Percentiles rank a stretch among this genome's conserved stretches.
Conservation (phyloP, 2,888 invertebrate genomes). For the Catocala nupta region DNA sequence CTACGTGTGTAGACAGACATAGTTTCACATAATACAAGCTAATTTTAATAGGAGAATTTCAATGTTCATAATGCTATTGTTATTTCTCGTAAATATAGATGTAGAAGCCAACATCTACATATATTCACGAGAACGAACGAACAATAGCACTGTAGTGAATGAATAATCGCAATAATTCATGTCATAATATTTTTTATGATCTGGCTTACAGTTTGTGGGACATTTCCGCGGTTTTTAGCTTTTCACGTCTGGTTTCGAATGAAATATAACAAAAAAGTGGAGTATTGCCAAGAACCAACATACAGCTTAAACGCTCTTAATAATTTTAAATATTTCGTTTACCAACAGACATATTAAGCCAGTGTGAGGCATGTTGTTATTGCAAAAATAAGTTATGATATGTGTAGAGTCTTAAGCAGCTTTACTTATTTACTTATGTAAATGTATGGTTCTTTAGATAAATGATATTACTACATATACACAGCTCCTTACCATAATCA, state of each 20-base stretch:
- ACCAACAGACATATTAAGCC: slow-evolving; percentile 1
- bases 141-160: slow-evolving; percentile 1
- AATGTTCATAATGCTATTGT: background rate
- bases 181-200: slow-evolving; percentile 4
- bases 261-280: slow-evolving; percentile 1
- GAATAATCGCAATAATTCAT: slow-evolving; percentile 1
- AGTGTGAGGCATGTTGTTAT: slow-evolving; percentile 1
- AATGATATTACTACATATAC: no score
- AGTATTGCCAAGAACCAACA: background rate
- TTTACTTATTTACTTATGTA: no score
- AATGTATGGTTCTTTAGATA: no score
- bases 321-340: slow-evolving; percentile 10
- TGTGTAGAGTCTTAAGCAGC: no score
- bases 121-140: background rate
- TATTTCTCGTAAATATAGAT: no score
- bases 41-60: background rate
- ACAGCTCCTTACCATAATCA: no score
- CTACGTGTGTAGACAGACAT: slow-evolving; percentile 10
- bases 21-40: background rate
- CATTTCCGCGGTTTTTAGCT: background rate
- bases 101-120: background rate
- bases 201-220: background rate
- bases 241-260: slow-evolving; percentile 4
- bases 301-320: background rate
- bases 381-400: slow-evolving; percentile 3